phyloP scores from a whole-genome alignment of 2,113 vertebrate species.

The Pseudorhombus dupliciocellatus region DNA sequence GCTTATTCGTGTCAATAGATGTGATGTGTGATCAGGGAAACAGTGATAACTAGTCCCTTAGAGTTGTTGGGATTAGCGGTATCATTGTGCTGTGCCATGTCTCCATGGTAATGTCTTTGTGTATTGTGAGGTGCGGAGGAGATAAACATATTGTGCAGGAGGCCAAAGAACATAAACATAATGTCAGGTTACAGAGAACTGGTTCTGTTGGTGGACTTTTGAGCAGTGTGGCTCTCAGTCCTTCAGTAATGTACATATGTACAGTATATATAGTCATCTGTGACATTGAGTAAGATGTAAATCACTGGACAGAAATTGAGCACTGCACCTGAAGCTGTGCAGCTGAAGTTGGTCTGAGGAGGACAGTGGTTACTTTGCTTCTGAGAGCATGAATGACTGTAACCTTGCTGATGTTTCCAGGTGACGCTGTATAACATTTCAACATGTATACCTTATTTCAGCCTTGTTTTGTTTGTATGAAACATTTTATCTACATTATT shows the following conservation, averaged over 20 bases:
- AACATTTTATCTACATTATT: too few relatives aligned
- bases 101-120: too few relatives aligned
- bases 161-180: too few relatives aligned
- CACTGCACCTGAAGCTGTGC: conserved; percentile 16
- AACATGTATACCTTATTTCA: conserved; percentile 31
- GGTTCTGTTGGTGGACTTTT: background rate
- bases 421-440: conserved; percentile 16
- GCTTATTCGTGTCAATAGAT: too few relatives aligned
- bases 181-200: background rate
- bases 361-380: conserved; percentile 20
- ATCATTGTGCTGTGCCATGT: too few relatives aligned
- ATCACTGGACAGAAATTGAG: background rate
- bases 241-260: background rate
- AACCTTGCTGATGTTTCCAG: conserved; percentile 31
- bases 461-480: background rate
- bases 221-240: background rate
- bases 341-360: conserved; percentile 20
- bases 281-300: conserved; percentile 6
- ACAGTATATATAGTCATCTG: background rate
- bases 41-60: too few relatives aligned
- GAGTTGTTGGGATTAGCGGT: too few relatives aligned
- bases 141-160: too few relatives aligned
- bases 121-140: too few relatives aligned
- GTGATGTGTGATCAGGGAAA: too few relatives aligned
- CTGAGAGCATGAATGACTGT: conserved; percentile 35